Conservation (phyloP, 2,113 vertebrate genomes). For the Heliornis fulica region DNA sequence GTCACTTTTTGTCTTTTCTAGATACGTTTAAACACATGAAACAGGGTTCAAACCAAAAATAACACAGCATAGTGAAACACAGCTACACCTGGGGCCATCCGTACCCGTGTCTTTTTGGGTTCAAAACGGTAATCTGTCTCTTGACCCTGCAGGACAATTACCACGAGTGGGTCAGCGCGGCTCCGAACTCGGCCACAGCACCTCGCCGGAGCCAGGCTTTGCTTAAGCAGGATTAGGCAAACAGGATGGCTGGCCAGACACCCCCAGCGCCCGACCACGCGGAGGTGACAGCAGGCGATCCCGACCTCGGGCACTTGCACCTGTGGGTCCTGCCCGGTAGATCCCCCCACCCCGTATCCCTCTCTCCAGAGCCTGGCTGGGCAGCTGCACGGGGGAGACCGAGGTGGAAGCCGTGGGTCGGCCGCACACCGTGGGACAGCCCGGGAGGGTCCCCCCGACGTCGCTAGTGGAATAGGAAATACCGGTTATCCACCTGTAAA, state of each 20-base stretch:
- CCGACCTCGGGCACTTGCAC: background rate
- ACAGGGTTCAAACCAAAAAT: background rate
- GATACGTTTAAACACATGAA: accelerated
- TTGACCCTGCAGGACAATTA: background rate
- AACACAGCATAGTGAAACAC: background rate
- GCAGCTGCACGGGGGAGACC: background rate
- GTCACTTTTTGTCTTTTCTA: accelerated
- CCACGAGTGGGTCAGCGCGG: background rate
- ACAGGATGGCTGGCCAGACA: background rate
- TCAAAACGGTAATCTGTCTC: accelerated
- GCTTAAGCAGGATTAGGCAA: background rate
- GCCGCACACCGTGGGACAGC: background rate
- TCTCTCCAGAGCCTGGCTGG: background rate
- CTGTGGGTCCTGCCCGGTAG: background rate
- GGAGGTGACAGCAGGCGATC: background rate
- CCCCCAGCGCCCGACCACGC: background rate
- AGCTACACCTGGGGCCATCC: background rate
- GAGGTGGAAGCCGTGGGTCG: background rate
- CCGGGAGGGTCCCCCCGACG: background rate
- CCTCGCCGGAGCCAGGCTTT: background rate
- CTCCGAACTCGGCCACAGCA: background rate
- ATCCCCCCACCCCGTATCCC: background rate
- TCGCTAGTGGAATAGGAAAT: background rate
- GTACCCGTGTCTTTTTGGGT: background rate
- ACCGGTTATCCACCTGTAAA: background rate